Evolutionary conservation across 2,888 invertebrate species (phyloP).

Genomic region (Melieria omissa): DNA sequence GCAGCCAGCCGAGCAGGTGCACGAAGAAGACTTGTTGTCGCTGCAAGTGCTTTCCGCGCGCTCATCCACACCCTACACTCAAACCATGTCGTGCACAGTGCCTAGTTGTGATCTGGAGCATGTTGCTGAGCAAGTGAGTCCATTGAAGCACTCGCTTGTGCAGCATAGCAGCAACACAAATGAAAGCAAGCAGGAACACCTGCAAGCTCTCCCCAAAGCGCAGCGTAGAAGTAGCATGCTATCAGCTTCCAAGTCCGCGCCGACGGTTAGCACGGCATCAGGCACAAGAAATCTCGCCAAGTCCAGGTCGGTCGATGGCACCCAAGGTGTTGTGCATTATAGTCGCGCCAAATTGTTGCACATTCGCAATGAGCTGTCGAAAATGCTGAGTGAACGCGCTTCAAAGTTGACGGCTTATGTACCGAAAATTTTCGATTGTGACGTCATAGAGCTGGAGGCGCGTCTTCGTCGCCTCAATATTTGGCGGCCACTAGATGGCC

Average conservation of each 20-base stretch:
- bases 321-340: slow-evolving; percentile 47
- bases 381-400: slow-evolving; percentile 43
- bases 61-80: slow-evolving; percentile 61
- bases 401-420: slow-evolving; percentile 45
- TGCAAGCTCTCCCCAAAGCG: slow-evolving; percentile 9
- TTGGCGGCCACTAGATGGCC: slow-evolving; percentile 46
- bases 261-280: slow-evolving; percentile 17
- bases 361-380: slow-evolving; percentile 52
- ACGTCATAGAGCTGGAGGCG: slow-evolving; percentile 59
- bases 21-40: slow-evolving; percentile 57
- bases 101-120: slow-evolving; percentile 56
- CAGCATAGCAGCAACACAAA: slow-evolving; percentile 11
- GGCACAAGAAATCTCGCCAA: slow-evolving; percentile 29
- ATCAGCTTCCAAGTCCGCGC: slow-evolving; percentile 35
- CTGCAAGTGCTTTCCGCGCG: slow-evolving; percentile 59
- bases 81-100: slow-evolving; percentile 53
- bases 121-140: slow-evolving; percentile 50
- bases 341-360: slow-evolving; percentile 52
- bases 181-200: slow-evolving; percentile 38
- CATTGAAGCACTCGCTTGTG: slow-evolving; percentile 25
- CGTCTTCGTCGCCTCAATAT: slow-evolving; percentile 56
- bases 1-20: slow-evolving; percentile 22
- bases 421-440: slow-evolving; percentile 57
- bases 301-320: slow-evolving; percentile 40
- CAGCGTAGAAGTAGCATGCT: slow-evolving; percentile 12